phyloP scores from a whole-genome alignment of 2,888 invertebrate species.

The Autographa gamma region DNA sequence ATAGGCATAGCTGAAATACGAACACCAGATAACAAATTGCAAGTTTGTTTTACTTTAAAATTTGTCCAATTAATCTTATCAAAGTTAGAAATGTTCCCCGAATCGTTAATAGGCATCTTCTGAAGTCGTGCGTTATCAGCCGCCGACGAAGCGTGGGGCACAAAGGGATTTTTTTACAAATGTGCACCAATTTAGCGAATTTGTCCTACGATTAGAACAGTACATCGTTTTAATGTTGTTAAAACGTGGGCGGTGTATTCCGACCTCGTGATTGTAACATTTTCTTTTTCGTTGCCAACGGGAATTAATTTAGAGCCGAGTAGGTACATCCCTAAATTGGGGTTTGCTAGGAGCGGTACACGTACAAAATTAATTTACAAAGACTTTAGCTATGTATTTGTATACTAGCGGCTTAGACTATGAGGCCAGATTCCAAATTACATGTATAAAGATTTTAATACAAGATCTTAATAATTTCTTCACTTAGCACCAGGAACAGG shows the following conservation, averaged over 20 bases:
- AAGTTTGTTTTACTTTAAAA: slow-evolving; percentile 48
- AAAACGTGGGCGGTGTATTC: slow-evolving; percentile 59
- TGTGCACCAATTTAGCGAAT: slow-evolving; percentile 50
- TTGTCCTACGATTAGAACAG: slow-evolving; percentile 42
- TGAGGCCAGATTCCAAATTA: slow-evolving; percentile 25
- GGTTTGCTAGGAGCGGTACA: slow-evolving; percentile 73
- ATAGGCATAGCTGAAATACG: slow-evolving; percentile 37
- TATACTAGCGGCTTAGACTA: slow-evolving; percentile 38
- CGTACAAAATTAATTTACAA: slow-evolving; percentile 66
- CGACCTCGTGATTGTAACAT: slow-evolving; percentile 59
- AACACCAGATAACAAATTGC: slow-evolving; percentile 43
- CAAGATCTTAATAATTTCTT: slow-evolving; percentile 26
- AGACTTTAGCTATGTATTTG: slow-evolving; percentile 46
- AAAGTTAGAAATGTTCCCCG: slow-evolving; percentile 52
- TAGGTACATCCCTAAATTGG: slow-evolving; percentile 65
- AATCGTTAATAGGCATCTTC: slow-evolving; percentile 49
- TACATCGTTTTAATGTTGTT: slow-evolving; percentile 47
- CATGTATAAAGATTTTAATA: slow-evolving; percentile 13
- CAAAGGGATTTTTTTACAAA: slow-evolving; percentile 38
- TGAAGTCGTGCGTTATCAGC: slow-evolving; percentile 51
- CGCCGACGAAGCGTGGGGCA: slow-evolving; percentile 26
- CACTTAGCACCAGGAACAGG: slow-evolving; percentile 6
- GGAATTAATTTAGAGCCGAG: slow-evolving; percentile 68
- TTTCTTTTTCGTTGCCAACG: slow-evolving; percentile 66
- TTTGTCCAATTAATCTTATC: slow-evolving; percentile 60